These are phyloP conservation scores for Acleris laterana DNA, from an alignment of 2,888 invertebrate genomes.

Conservation along the genomic window DNA sequence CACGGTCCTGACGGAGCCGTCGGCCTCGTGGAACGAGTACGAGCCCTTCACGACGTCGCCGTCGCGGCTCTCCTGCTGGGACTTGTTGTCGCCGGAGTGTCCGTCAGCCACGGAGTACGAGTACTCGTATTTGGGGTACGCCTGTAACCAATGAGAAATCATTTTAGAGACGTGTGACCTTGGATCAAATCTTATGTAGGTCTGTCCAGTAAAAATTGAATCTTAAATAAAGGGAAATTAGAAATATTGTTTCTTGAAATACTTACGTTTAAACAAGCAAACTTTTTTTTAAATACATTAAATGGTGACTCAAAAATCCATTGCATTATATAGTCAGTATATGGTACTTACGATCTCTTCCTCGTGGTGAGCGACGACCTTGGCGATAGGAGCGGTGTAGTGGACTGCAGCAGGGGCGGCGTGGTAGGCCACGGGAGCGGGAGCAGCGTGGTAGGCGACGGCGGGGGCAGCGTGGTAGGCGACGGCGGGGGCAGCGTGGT, in stretches of 20 bases:
- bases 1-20: slow-evolving; percentile 67
- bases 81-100: slow-evolving; percentile 71
- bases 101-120: slow-evolving; percentile 71
- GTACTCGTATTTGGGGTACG: slow-evolving; percentile 56
- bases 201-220: too few relatives aligned
- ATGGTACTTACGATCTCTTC: slow-evolving; percentile 32
- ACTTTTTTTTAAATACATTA: too few relatives aligned
- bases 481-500: slow-evolving; percentile 43
- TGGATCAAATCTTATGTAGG: too few relatives aligned
- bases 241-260: slow-evolving; percentile 20
- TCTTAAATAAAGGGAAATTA: background rate
- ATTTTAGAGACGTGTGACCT: too few relatives aligned
- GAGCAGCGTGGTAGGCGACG: slow-evolving; percentile 1
- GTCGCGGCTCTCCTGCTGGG: slow-evolving; percentile 65
- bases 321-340: background rate
- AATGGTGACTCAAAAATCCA: too few relatives aligned
- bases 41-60: slow-evolving; percentile 69
- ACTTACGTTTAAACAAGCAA: slow-evolving; percentile 32
- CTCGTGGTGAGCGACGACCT: slow-evolving; percentile 41
- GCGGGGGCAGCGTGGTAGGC: slow-evolving; percentile 43
- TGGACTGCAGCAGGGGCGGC: slow-evolving; percentile 34
- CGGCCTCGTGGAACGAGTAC: slow-evolving; percentile 66
- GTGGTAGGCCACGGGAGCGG: slow-evolving; percentile 38
- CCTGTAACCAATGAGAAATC: slow-evolving; percentile 27
- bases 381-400: slow-evolving; percentile 47